Evolutionary conservation across 64 coral and sea anemone species (phyloP).

Genomic region (Hydrozoanthus tunicans): DNA sequence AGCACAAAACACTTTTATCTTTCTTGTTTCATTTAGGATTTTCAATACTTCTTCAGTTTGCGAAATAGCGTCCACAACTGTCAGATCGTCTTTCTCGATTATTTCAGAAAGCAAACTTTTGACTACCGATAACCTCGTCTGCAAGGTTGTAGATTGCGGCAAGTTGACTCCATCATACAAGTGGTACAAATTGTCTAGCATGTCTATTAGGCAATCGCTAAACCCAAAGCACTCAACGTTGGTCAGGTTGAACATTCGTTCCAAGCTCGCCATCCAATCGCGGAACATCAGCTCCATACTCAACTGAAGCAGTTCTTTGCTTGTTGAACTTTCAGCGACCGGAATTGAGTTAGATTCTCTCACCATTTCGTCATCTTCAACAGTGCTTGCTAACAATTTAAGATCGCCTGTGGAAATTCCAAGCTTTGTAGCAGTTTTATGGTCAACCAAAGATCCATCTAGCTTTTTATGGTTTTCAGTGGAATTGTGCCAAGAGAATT

Average conservation of each 20-base stretch:
- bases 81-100: conserved; percentile 18
- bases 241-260: conserved; percentile 43
- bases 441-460: background rate
- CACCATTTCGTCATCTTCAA: conserved; percentile 11
- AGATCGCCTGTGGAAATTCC: conserved; percentile 30
- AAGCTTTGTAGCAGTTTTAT: conserved; percentile 21
- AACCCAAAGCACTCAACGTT: conserved; percentile 31
- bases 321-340: background rate
- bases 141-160: conserved; percentile 3
- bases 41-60: conserved; percentile 26
- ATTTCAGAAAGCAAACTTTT: conserved; percentile 20
- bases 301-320: conserved; percentile 13
- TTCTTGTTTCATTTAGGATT: conserved; percentile 36
- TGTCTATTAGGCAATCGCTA: background rate
- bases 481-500: background rate
- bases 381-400: background rate
- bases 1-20: conserved; percentile 46
- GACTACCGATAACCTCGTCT: background rate
- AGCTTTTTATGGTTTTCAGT: background rate
- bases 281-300: conserved; percentile 34
- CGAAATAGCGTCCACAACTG: conserved; percentile 2
- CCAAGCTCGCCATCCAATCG: conserved; percentile 48
- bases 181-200: conserved; percentile 24
- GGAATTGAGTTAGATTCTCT: conserved; percentile 16
- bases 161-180: conserved; percentile 39